Evolutionary conservation across 2,797 vertebrate genomes (phyloP), one percentile per base, ranked within the genome.

Genomic region (Tamandua tetradactyla): DNA sequence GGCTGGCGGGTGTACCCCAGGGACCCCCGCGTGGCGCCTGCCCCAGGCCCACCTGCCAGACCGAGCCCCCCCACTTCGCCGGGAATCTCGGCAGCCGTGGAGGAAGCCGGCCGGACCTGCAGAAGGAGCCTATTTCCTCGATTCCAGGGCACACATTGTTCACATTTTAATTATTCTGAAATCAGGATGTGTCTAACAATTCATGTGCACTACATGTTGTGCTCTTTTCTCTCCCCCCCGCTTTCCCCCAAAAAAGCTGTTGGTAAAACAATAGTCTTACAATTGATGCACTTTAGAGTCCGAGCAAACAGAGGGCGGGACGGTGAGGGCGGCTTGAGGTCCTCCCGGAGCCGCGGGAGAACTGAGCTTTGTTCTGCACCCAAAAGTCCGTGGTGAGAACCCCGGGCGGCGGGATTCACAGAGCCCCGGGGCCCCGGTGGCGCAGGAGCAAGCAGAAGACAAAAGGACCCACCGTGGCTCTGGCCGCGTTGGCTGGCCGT

Each of bases 171-270:
- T 97, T 92, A 95, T 94, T 96, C 86, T 91, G 72, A 92, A 96
- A 93, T 91, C 94, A 97, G 96, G 94, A 97, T 97, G 82, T 74
- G 79, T 94, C 75, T 89, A 93, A 93, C 95, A 96, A 97, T 97
- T 83, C 95, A 85, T 37, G 93, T 93, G n/a, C 40, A 78, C 27
- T 88, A n/a, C 27, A 35, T 40, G 12, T 85, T 27, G 35, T 55
- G 35, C 88, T 94, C 93, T 89, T 82, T 89, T 85, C 42, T 95
- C 85, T 78, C 49, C 40, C 32, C 69, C 14, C 59, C 27, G n/a
- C n/a, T n/a, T n/a, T n/a, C 62, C 64, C 32, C 57, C 23, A 18
- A 37, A 78, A 80, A 61, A 82, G 42, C 44, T 64, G 47, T 87
- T 94, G 78, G 64, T 59, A 42, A 94, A 94, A 96, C 97, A 97